Evolutionary conservation across 2,113 vertebrate genomes (phyloP).

Genomic region (Sorex fumeus): DNA sequence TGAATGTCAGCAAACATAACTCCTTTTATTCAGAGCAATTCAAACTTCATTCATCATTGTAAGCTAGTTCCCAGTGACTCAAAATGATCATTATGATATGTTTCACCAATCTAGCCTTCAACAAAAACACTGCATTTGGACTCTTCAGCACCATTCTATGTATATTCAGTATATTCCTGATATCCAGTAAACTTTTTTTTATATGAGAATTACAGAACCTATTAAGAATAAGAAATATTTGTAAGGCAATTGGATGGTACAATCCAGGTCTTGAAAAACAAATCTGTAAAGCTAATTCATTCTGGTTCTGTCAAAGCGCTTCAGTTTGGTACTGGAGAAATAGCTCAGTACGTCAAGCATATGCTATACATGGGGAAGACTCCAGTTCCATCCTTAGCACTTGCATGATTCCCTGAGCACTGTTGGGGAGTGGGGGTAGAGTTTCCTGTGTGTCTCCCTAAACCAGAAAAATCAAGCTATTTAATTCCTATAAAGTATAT

Average conservation of each 20-base stretch:
- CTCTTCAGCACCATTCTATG: neutral
- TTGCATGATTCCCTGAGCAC: too few relatives aligned
- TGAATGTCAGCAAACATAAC: slow-evolving; percentile 16
- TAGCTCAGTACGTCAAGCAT: too few relatives aligned
- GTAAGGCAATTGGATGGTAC: neutral
- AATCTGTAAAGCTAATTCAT: neutral
- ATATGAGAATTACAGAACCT: neutral
- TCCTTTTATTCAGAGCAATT: slow-evolving; percentile 15
- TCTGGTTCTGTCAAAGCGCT: neutral
- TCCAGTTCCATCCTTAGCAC: too few relatives aligned
- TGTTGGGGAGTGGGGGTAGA: too few relatives aligned
- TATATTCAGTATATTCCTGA: neutral
- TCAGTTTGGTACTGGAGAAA: too few relatives aligned
- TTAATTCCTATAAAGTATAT: neutral
- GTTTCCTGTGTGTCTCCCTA: too few relatives aligned
- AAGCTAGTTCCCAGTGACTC: neutral
- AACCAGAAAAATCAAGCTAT: neutral
- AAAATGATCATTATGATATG: neutral
- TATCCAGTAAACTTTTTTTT: slow-evolving; percentile 10
- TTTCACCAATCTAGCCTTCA: slow-evolving; percentile 7
- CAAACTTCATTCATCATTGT: neutral
- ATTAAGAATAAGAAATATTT: slow-evolving; percentile 34
- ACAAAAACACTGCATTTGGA: neutral
- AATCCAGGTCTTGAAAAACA: neutral
- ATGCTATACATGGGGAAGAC: too few relatives aligned